Conservation (phyloP, 2,888 invertebrate genomes). For the Rambutsinella grinnellia region DNA sequence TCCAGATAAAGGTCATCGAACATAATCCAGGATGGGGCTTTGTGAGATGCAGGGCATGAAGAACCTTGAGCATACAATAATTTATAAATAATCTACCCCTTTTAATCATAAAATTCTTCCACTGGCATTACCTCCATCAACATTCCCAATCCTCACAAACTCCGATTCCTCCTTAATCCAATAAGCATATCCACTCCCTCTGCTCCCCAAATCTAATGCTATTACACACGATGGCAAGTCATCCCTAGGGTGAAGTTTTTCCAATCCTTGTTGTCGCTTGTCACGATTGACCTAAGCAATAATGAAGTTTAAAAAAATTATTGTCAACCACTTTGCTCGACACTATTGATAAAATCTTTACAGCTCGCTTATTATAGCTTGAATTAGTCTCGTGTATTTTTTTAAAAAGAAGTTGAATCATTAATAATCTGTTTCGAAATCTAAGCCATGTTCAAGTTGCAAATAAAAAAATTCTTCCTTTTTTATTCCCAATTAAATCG, state of each 20-base stretch:
- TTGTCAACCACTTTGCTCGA: background rate
- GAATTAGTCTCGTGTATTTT: too few relatives aligned
- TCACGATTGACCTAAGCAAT: constrained; percentile 57
- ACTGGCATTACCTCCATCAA: constrained; percentile 44
- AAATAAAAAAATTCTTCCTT: too few relatives aligned
- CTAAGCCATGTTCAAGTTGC: too few relatives aligned
- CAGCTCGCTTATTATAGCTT: too few relatives aligned
- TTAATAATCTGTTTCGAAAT: too few relatives aligned
- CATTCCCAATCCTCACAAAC: constrained; percentile 62
- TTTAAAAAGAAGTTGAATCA: too few relatives aligned
- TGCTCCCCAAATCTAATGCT: constrained; percentile 63
- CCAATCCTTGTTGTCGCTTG: constrained; percentile 37
- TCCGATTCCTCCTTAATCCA: constrained; percentile 60
- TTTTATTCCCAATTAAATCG: too few relatives aligned
- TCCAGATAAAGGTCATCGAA: constrained; percentile 59
- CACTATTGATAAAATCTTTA: background rate
- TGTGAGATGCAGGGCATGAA: constrained; percentile 58
- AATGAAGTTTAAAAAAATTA: background rate
- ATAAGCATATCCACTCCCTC: constrained; percentile 61
- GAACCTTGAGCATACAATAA: constrained; percentile 24
- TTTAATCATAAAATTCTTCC: background rate
- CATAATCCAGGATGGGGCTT: constrained; percentile 64
- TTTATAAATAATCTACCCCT: background rate
- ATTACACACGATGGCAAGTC: constrained; percentile 58
- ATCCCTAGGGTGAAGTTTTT: constrained; percentile 31